Evolutionary conservation across 2,888 invertebrate genomes (phyloP).

Genomic region (Luffia ferchaultella): DNA sequence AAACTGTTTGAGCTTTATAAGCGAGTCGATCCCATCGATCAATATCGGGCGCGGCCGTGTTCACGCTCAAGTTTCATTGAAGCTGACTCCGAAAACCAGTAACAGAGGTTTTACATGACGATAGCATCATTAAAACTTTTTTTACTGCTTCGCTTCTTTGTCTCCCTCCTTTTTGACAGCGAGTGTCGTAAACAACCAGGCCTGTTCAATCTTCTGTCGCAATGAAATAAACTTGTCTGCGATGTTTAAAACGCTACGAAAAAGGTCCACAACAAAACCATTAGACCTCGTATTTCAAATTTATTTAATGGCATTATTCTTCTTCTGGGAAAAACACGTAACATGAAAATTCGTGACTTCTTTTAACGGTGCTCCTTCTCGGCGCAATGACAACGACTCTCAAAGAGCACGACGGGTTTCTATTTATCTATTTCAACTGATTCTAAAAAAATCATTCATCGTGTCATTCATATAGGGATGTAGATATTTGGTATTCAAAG

Average conservation of each 20-base stretch:
- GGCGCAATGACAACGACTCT: too few relatives aligned
- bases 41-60: conserved; percentile 1
- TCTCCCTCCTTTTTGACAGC: neutral
- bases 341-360: too few relatives aligned
- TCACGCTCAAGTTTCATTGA: conserved; percentile 4
- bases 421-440: too few relatives aligned
- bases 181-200: neutral
- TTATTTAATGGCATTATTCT: neutral
- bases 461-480: too few relatives aligned
- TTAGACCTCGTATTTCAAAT: neutral
- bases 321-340: too few relatives aligned
- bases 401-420: too few relatives aligned
- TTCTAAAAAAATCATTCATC: too few relatives aligned
- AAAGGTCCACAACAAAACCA: neutral
- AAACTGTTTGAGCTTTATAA: neutral
- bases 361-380: too few relatives aligned
- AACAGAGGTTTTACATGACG: conserved; percentile 3
- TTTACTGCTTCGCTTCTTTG: conserved; percentile 2
- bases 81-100: conserved; percentile 2
- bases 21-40: neutral
- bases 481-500: too few relatives aligned
- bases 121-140: conserved; percentile 8
- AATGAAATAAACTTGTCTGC: neutral
- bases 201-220: neutral
- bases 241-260: neutral